Conservation (phyloP, 2,797 vertebrate genomes). For the Halcyon chelicuti region DNA sequence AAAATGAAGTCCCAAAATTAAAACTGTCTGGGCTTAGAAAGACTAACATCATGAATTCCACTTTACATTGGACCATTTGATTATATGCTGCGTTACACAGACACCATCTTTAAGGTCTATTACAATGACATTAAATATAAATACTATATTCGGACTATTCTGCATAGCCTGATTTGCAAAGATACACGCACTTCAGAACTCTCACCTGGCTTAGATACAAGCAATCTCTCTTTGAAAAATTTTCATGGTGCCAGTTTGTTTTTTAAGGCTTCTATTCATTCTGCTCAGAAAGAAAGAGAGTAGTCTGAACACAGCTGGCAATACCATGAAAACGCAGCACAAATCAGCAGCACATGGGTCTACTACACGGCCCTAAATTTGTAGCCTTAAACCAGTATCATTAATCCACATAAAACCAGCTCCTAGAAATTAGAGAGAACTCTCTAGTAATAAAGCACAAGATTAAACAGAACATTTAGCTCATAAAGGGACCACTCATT, state of each 20-base stretch:
- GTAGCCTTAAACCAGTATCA: neutral
- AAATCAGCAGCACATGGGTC: neutral
- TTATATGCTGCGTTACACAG: neutral
- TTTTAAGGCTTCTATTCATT: neutral
- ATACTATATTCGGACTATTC: constrained; percentile 9
- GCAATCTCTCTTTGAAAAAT: neutral
- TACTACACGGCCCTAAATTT: accelerated
- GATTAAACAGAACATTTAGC: neutral
- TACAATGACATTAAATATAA: neutral
- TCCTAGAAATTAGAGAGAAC: neutral
- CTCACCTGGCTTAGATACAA: neutral
- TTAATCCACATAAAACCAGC: neutral
- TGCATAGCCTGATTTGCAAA: neutral
- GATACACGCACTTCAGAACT: neutral
- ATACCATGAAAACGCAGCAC: neutral
- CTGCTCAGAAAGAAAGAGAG: neutral
- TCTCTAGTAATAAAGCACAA: neutral
- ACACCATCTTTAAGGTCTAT: neutral
- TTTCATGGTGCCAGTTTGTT: neutral
- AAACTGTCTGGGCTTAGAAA: neutral
- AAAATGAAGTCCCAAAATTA: neutral
- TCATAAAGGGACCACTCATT: neutral
- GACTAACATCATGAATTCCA: constrained; percentile 5
- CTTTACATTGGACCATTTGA: neutral
- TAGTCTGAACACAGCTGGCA: neutral